A percentile compares a stretch with the other conserved stretches of the same genome.
These are phyloP conservation scores for Spongilla lacustris DNA, from an alignment of 37 sponge, comb jelly and placozoan species.

Conservation along the genomic window DNA sequence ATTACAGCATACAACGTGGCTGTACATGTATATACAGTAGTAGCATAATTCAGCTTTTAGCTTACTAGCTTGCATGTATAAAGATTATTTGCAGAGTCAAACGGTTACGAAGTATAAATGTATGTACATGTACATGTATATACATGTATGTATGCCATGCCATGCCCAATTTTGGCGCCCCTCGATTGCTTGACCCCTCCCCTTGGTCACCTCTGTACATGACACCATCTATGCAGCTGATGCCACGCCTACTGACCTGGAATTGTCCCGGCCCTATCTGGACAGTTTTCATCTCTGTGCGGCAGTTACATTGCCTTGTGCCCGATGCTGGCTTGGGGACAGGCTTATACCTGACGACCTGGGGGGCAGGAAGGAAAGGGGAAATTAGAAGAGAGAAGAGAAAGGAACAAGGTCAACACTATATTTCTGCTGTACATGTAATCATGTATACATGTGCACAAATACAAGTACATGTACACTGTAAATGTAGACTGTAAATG, in stretches of 20 bases:
- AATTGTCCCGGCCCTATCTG: conserved; percentile 94
- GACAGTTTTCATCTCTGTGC: conserved; percentile 93
- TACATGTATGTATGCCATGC: too few relatives aligned
- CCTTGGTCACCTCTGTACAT: too few relatives aligned
- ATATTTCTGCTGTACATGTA: background rate
- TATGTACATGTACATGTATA: too few relatives aligned
- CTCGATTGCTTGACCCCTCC: too few relatives aligned
- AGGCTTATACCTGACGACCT: conserved; percentile 83
- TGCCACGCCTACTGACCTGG: conserved; percentile 62
- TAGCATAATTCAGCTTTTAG: too few relatives aligned
- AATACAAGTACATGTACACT: background rate
- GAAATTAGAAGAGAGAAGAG: background rate
- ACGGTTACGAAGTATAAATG: too few relatives aligned
- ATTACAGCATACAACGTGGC: too few relatives aligned
- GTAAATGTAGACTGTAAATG: conserved; percentile 14
- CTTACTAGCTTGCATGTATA: too few relatives aligned
- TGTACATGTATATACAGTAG: too few relatives aligned
- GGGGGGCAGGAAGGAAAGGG: background rate
- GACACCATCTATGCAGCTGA: too few relatives aligned
- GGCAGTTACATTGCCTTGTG: conserved; percentile 92
- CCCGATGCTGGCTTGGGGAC: conserved; percentile 86
- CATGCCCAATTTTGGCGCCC: too few relatives aligned
- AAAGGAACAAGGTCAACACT: background rate
- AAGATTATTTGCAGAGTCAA: too few relatives aligned
- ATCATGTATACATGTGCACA: background rate